Percentiles rank a stretch among this genome's conserved stretches.
Evolutionary conservation across 2,888 invertebrate genomes (phyloP).

Genomic region (Omphaloscelis lunosa): DNA sequence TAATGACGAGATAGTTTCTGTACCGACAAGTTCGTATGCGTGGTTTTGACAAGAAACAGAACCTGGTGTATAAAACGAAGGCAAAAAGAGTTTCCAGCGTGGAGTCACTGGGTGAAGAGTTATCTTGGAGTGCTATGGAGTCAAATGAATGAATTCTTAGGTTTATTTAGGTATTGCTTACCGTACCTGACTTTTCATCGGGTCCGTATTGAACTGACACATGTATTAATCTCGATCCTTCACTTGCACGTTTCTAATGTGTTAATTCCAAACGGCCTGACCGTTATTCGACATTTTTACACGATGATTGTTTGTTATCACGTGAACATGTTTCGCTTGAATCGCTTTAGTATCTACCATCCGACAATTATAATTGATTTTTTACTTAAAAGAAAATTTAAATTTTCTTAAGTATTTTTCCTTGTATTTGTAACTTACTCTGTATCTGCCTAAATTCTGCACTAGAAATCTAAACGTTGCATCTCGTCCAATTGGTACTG

Average conservation of each 20-base stretch:
- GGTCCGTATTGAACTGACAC: conserved; percentile 98
- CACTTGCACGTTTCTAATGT: conserved; percentile 95
- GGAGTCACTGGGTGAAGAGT: conserved; percentile 63
- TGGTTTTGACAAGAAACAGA: conserved; percentile 74
- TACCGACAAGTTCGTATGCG: conserved; percentile 86
- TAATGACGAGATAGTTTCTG: conserved; percentile 88
- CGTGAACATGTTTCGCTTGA: conserved; percentile 97
- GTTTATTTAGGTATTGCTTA: conserved; percentile 44
- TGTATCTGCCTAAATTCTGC: conserved; percentile 96
- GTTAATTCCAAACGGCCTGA: conserved; percentile 96
- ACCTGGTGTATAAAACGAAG: background rate
- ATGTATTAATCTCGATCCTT: conserved; percentile 96
- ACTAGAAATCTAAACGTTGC: conserved; percentile 97
- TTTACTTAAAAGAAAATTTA: conserved; percentile 34
- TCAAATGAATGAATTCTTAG: conserved; percentile 75
- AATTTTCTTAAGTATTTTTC: conserved; percentile 8
- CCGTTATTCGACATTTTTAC: conserved; percentile 96
- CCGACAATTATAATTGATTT: conserved; percentile 90
- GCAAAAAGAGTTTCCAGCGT: conserved; percentile 49
- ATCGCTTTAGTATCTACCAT: conserved; percentile 98
- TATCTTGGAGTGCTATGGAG: conserved; percentile 77
- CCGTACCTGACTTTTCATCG: conserved; percentile 97
- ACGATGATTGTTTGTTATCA: conserved; percentile 97
- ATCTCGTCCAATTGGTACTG: conserved; percentile 92
- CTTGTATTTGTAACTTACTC: conserved; percentile 91